These are phyloP conservation scores for Tenthredo notha DNA, from an alignment of 2,888 invertebrate genomes.

Conservation along the genomic window DNA sequence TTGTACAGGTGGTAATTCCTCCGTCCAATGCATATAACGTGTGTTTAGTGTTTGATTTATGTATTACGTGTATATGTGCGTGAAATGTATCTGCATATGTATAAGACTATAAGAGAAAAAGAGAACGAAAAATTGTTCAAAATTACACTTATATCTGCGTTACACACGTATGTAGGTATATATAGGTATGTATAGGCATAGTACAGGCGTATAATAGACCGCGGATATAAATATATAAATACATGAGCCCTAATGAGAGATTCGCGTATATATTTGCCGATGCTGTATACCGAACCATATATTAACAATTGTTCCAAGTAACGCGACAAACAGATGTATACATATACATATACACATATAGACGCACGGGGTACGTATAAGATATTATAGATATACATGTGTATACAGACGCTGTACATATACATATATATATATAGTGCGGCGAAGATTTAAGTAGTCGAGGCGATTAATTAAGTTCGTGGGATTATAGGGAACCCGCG, in stretches of 20 bases:
- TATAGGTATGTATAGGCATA: not conserved
- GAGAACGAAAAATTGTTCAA: not conserved
- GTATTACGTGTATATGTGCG: not conserved
- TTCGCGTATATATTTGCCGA: not conserved
- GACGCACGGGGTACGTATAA: not conserved
- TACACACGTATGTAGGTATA: not conserved
- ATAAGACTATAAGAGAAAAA: slow-evolving; percentile 1
- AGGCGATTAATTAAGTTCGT: not conserved
- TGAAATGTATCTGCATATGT: not conserved
- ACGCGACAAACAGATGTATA: slow-evolving; percentile 6
- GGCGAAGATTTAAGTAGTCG: not conserved
- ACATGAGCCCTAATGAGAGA: not conserved
- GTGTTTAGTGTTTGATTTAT: not conserved
- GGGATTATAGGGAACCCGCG: not conserved
- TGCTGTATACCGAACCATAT: not conserved
- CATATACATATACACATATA: slow-evolving; percentile 2
- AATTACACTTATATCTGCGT: not conserved
- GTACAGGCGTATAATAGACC: not conserved
- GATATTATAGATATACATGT: not conserved
- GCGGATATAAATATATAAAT: not conserved
- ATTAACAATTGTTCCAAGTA: not conserved
- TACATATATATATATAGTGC: not conserved
- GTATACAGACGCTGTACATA: not conserved
- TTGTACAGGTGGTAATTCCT: not conserved
- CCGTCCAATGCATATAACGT: not conserved